Conservation (phyloP, 2,888 invertebrate species). For the Lasioglossum calceatum region DNA sequence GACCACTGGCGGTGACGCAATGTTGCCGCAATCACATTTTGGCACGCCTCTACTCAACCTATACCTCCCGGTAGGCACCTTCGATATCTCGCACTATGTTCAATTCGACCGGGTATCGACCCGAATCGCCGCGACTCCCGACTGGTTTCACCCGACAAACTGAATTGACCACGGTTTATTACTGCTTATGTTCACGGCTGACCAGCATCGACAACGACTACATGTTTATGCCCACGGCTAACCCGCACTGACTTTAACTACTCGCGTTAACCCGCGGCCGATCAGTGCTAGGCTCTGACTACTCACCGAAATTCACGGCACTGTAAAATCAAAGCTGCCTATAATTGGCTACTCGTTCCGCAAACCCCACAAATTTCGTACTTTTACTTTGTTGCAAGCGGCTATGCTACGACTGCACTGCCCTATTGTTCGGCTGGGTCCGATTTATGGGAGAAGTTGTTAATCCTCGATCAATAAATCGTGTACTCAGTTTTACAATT, state of each 20-base stretch:
- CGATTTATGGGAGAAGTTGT: neutral
- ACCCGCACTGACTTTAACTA: neutral
- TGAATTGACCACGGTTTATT: conserved; percentile 47
- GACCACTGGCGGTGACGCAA: conserved; percentile 81
- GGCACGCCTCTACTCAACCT: conserved; percentile 78
- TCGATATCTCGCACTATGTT: conserved; percentile 68
- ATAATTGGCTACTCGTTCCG: neutral
- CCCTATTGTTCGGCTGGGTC: neutral
- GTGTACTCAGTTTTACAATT: neutral
- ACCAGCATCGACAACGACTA: conserved; percentile 30
- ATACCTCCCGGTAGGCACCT: conserved; percentile 69
- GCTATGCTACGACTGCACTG: neutral
- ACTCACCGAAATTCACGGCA: neutral
- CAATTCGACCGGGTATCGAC: conserved; percentile 68
- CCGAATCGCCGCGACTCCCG: conserved; percentile 41
- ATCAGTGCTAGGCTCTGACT: neutral
- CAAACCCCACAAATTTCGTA: neutral
- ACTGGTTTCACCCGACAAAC: conserved; percentile 41
- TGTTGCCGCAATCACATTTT: conserved; percentile 83
- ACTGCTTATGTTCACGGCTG: conserved; percentile 56
- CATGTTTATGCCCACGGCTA: conserved; percentile 29
- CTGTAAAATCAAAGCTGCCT: conserved; percentile 5
- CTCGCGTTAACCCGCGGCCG: conserved; percentile 10
- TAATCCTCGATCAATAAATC: neutral
- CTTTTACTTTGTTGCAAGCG: neutral